phyloP scores from a whole-genome alignment of 2,113 vertebrate genomes.

The Corydoras sp. region DNA sequence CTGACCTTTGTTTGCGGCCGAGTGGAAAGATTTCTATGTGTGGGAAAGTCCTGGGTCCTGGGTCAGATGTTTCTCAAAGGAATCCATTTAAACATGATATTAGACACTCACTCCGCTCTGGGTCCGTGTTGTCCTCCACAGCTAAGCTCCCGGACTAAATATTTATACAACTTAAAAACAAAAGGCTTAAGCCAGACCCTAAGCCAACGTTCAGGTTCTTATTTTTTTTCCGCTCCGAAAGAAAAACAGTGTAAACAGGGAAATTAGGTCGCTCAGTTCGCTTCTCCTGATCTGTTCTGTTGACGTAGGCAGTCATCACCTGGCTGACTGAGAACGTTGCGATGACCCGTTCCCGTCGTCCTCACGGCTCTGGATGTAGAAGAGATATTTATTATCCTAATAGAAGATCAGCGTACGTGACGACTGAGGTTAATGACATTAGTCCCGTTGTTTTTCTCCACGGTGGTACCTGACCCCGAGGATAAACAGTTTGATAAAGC shows the following conservation, averaged over 20 bases:
- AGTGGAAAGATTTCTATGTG: too few species aligned
- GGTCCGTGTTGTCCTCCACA: background rate
- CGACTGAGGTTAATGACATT: background rate
- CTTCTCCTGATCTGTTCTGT: background rate
- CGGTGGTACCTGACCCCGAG: too few species aligned
- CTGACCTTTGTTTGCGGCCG: too few species aligned
- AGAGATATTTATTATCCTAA: constrained; percentile 2
- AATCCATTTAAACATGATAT: too few species aligned
- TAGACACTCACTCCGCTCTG: too few species aligned
- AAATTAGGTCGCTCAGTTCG: background rate
- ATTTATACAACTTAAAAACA: constrained; percentile 29
- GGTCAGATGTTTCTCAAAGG: too few species aligned
- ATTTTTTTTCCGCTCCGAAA: background rate
- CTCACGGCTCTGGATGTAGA: background rate
- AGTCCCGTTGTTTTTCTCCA: background rate
- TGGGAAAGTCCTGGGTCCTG: too few species aligned
- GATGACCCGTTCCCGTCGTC: constrained; percentile 5
- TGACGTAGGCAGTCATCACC: background rate
- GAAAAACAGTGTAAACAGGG: background rate
- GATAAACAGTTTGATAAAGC: background rate
- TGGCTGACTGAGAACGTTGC: background rate
- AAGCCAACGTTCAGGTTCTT: background rate
- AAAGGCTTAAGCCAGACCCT: constrained; percentile 1
- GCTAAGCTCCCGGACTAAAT: constrained; percentile 7
- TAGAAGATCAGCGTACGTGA: background rate